These are phyloP conservation scores for Agrotis ipsilon DNA, from an alignment of 2,888 invertebrate genomes.

Conservation along the genomic window DNA sequence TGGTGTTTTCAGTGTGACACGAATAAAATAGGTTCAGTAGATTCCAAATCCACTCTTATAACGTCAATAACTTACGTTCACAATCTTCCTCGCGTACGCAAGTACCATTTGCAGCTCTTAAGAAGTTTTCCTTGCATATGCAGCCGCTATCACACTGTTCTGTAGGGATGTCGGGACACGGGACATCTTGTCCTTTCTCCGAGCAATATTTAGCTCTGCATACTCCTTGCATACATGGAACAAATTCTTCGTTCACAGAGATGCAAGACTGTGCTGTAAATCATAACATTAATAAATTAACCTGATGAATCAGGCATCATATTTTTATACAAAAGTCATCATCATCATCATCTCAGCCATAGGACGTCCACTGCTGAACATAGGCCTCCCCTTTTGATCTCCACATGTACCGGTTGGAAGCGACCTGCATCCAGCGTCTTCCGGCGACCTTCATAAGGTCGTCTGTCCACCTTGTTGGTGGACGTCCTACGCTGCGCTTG, in stretches of 20 bases:
- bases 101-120: conserved; percentile 35
- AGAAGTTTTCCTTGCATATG: conserved; percentile 49
- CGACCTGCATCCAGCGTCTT: no score
- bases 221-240: conserved; percentile 51
- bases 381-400: no score
- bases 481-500: no score
- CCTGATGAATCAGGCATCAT: not conserved
- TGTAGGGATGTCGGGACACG: conserved; percentile 41
- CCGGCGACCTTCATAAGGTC: no score
- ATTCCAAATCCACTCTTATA: not conserved
- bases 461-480: no score
- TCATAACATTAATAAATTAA: not conserved
- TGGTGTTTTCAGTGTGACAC: not conserved
- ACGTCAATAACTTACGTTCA: conserved; percentile 25
- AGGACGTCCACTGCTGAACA: no score
- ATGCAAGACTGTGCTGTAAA: conserved; percentile 22
- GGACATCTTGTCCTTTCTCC: conserved; percentile 39
- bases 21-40: not conserved
- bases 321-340: no score
- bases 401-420: no score
- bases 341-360: no score
- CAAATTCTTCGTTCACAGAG: conserved; percentile 41
- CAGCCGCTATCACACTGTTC: conserved; percentile 46
- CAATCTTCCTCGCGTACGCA: conserved; percentile 49
- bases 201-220: conserved; percentile 49